Conservation (phyloP, 2,113 vertebrate species). For the Murina feae region DNA sequence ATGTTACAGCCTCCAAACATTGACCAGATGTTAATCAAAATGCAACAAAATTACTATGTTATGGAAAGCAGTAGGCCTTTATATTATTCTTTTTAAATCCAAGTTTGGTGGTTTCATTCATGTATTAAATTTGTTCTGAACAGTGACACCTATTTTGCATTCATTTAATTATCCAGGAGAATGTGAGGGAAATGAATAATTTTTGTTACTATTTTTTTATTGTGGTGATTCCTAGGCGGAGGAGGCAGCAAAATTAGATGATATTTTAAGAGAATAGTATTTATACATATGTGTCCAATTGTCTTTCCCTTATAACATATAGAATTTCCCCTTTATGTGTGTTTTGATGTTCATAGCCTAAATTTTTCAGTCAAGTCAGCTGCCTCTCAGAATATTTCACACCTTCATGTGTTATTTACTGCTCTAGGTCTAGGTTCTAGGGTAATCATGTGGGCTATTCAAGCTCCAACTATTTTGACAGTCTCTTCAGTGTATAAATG, state of each 20-base stretch:
- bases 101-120: neutral
- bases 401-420: neutral
- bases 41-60: neutral
- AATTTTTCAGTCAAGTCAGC: neutral
- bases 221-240: neutral
- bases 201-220: neutral
- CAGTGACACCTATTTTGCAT: neutral
- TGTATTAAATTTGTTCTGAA: neutral
- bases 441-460: neutral
- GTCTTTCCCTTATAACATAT: neutral
- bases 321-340: neutral
- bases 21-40: constrained; percentile 15
- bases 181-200: neutral
- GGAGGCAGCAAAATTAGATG: neutral
- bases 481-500: neutral
- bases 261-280: neutral
- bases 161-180: neutral
- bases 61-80: neutral
- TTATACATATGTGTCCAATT: neutral
- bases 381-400: neutral
- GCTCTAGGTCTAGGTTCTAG: neutral
- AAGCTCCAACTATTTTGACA: neutral
- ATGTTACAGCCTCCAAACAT: neutral
- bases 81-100: neutral
- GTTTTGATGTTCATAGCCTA: neutral